phyloP scores from a whole-genome alignment of 2,888 invertebrate species.

The Eupithecia subfuscata region DNA sequence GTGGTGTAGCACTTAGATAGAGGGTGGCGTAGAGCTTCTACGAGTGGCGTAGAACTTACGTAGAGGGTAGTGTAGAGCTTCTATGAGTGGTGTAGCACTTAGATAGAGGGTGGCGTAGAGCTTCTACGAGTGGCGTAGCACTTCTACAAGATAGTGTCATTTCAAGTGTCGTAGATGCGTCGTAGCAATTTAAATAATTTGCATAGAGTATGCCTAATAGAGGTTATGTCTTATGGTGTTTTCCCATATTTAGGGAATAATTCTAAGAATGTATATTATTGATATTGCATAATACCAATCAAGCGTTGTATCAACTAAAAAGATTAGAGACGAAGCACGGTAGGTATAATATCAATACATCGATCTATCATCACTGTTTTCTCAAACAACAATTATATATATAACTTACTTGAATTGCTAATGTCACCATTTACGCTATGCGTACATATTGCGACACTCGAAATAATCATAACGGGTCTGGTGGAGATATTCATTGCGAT shows the following conservation, averaged over 20 bases:
- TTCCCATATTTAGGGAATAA: background rate
- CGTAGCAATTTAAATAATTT: background rate
- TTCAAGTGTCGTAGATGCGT: background rate
- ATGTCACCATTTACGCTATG: background rate
- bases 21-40: conserved; percentile 12
- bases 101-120: background rate
- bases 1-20: background rate
- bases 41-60: conserved; percentile 15
- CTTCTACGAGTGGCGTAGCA: background rate
- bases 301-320: too few species aligned
- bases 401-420: background rate
- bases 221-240: background rate
- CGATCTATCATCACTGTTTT: background rate
- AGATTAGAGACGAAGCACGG: background rate
- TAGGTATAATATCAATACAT: background rate
- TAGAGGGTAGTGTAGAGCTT: conserved; percentile 16
- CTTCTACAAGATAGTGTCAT: background rate
- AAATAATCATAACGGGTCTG: background rate
- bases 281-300: too few species aligned
- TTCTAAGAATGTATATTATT: too few species aligned
- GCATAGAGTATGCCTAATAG: background rate
- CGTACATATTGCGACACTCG: conserved; percentile 4
- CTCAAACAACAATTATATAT: background rate
- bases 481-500: background rate
- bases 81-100: too few species aligned